phyloP scores from a whole-genome alignment of 1,140 invertebrate species.

The Heliconius eleuchia region DNA sequence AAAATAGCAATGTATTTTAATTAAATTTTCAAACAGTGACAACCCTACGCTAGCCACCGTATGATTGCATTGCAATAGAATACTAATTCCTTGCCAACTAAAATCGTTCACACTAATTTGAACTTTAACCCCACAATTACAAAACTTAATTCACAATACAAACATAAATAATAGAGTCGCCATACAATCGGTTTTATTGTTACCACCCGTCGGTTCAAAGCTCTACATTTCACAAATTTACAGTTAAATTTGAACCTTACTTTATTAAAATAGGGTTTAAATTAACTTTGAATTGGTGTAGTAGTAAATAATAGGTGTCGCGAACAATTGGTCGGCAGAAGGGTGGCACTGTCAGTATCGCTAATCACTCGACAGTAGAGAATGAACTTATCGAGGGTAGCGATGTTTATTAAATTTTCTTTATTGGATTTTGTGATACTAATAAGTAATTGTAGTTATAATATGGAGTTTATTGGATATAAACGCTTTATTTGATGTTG shows the following conservation, averaged over 20 bases:
- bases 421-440: conserved; percentile 18
- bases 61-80: conserved; percentile 72
- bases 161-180: conserved; percentile 52
- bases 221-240: conserved; percentile 40
- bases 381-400: conserved; percentile 30
- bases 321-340: conserved; percentile 57
- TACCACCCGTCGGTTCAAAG: conserved; percentile 75
- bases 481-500: background rate
- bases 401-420: conserved; percentile 34
- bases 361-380: conserved; percentile 61
- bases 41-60: conserved; percentile 42
- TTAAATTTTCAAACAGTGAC: conserved; percentile 14
- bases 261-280: conserved; percentile 35
- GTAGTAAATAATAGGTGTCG: conserved; percentile 72
- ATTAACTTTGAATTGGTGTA: conserved; percentile 11
- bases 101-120: conserved; percentile 51
- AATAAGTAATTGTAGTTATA: background rate
- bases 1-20: too few species aligned
- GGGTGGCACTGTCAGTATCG: conserved; percentile 57
- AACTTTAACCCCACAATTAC: conserved; percentile 39
- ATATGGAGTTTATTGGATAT: background rate
- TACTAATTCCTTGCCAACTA: conserved; percentile 62
- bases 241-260: conserved; percentile 46
- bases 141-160: conserved; percentile 41
- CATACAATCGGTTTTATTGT: conserved; percentile 76